Base-by-base conservation (phyloP, 1,140 invertebrate species). In the Lucilia sericata region DNA sequence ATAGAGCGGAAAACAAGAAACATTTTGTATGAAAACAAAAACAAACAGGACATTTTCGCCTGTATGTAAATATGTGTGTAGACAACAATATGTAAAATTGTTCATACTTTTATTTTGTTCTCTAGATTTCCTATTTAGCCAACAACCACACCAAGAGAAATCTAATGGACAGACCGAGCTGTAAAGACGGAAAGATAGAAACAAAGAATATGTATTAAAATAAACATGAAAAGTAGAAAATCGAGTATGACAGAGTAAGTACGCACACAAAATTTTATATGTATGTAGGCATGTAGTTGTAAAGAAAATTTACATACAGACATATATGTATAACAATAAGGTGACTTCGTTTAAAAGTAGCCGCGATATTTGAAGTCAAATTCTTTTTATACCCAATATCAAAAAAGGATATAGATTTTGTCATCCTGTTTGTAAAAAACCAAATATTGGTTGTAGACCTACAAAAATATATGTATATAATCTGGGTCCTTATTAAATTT, bases 11-110 rank as follows among this genome's bases (percentile, higher is more conserved):
- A 80, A 80, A 80, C 25, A 80, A 21, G 36, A 80, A 80, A 49
- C n/a, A 80, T 51, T 14, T 42, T 25, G 47, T 80, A 2, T 55
- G 8, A 25, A 51, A 60, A 60, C n/a, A 60, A 60, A n/a, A 47
- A 34, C 17, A 47, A 17, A 74, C 34, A 47, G 36, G n/a, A 78
- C 75, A 80, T 49, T 80, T 80, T 49, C 65, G 65, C n/a, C 49
- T 49, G 76, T 78, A 42, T n/a, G 76, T 21, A 80, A 80, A 80
- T 80, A 30, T 3, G 25, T 30, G 25, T 30, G 3, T 30, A 30
- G 25, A 80, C 76, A 80, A 80, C 76, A 80, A 80, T 80, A n/a
- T 80, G 19, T 13, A 80, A 80, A 80, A n/a, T 80, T 80, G 47
- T 80, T 80, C 19, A 51, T 80, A 19, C 21, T 49, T 49, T 49